Base-by-base conservation (phyloP, 2,113 vertebrate species). In the Oncorhynchus tshawytscha region DNA sequence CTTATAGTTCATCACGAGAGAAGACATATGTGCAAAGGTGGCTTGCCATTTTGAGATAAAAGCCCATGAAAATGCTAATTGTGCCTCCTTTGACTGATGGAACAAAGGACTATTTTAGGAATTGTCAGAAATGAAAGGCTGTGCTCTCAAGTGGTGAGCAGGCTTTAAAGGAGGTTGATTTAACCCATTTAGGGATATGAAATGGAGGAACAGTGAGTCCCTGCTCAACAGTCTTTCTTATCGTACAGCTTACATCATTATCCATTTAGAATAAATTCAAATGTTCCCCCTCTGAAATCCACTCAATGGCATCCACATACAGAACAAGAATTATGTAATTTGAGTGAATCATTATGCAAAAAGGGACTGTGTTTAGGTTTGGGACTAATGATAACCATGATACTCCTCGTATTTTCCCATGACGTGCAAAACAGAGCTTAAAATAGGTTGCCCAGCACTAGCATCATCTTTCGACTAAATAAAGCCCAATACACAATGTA, bases 371-470 rank as follows among this genome's bases (percentile, higher is more conserved):
- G 16, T 70, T 70, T 9, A 45, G 9, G 45, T 49, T 13, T 22
- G 39, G 39, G 68, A 45, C n/a, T 27, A 27, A 67, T 29, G 24
- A 65, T 27, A 11, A 29, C 5, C 7, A n/a, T 7, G 3, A 13
- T 73, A 24, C 57, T 39, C 2, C 15, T 48, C 1, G 60, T 27
- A 2, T 29, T 45, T 45, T 49, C 57, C 13, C 15, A 12, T 48
- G 34, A 75, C n/a, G 51, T 29, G 22, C 48, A 65, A 5, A 34
- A n/a, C 20, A 48, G 1, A 70, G 70, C 49, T 73, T 62, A 49
- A 73, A 31, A 31, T 49, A 7, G 64, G 57, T 87, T 91, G 84
- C 85, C 86, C 87, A 88, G 87, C 88, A 85, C 84, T 87, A 88
- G 79, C 70, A 79, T 73, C 67, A 82, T 65, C 45, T 45, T 45